Conservation (phyloP, 2,113 vertebrate genomes). For the human region GRCh38 chr17:81899501-81900000, state of each 20-base stretch:
- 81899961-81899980: constrained; percentile 99
- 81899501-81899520: not conserved
- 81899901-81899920: constrained; percentile 80
- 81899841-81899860: not conserved
- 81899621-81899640: not conserved
- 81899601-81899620: too few relatives aligned
- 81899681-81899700: not conserved
- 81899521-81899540: not conserved
- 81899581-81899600: not conserved
- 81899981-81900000: constrained; percentile 99
- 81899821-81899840: not conserved
- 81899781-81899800: not conserved
- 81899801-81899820: not conserved
- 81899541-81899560: not conserved
- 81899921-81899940: constrained; percentile 97
- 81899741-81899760: fast-evolving
- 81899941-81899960: constrained; percentile 97
- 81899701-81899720: not conserved
- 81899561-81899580: not conserved
- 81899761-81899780: fast-evolving
- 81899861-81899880: not conserved
- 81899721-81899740: not conserved
- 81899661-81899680: too few relatives aligned
- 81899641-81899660: fast-evolving
- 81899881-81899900: not conserved